These are phyloP conservation scores for Penaeus indicus DNA, from an alignment of 1,140 invertebrate species.

Conservation along the genomic window DNA sequence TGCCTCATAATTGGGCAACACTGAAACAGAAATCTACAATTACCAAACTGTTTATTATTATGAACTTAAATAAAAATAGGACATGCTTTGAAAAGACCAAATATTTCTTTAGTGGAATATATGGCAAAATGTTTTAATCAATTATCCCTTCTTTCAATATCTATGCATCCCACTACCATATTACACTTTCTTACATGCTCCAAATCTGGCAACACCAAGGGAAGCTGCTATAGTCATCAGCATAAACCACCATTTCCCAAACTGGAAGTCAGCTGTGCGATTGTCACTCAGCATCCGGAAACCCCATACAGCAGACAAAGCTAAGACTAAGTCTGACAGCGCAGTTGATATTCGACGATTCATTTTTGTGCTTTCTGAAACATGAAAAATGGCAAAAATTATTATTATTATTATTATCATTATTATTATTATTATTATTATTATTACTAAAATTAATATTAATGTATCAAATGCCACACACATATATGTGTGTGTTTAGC, in stretches of 20 bases:
- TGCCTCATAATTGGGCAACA: constrained; percentile 38
- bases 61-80: neutral
- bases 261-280: neutral
- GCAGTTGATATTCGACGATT: constrained; percentile 36
- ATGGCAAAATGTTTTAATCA: too few species aligned
- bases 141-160: too few species aligned
- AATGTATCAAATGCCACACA: too few species aligned
- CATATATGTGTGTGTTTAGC: too few species aligned
- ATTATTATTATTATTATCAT: too few species aligned
- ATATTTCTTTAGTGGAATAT: too few species aligned
- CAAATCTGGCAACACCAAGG: constrained; percentile 40
- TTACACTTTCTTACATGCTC: constrained; percentile 22
- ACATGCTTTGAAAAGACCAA: too few species aligned
- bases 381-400: too few species aligned
- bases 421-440: too few species aligned
- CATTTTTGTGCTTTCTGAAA: constrained; percentile 5
- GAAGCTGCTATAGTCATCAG: constrained; percentile 37
- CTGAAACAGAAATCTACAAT: neutral
- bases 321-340: constrained; percentile 46
- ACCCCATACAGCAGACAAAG: constrained; percentile 49
- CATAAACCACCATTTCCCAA: constrained; percentile 60
- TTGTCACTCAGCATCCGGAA: constrained; percentile 33
- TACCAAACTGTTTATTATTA: neutral
- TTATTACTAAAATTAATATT: too few species aligned
- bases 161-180: too few species aligned